phyloP scores from a whole-genome alignment of 2,113 vertebrate genomes.

The Capricornis sumatraensis region DNA sequence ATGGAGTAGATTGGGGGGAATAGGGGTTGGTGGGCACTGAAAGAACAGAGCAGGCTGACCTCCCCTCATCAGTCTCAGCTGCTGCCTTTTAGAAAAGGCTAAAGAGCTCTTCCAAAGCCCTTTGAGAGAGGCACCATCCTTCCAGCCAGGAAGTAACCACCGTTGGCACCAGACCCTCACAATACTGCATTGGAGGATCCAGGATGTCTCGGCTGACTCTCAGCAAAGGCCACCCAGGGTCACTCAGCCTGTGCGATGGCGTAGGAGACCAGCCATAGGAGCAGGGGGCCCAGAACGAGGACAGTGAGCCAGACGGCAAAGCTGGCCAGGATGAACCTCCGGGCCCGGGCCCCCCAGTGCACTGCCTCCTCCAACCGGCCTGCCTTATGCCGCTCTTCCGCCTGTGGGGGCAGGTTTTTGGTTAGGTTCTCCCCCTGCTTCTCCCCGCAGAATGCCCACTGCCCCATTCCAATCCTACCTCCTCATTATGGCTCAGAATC shows the following conservation, averaged over 20 bases:
- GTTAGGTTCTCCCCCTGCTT: slow-evolving; percentile 51
- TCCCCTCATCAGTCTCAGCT: slow-evolving; percentile 37
- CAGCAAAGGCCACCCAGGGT: slow-evolving; percentile 62
- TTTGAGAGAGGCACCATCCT: slow-evolving; percentile 18
- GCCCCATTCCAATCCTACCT: not conserved
- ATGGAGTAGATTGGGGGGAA: not conserved
- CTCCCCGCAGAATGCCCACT: not conserved
- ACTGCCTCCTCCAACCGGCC: slow-evolving; percentile 51
- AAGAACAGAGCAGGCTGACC: slow-evolving; percentile 35
- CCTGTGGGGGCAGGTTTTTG: slow-evolving; percentile 71
- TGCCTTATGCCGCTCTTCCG: slow-evolving; percentile 69
- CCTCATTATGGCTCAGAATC: not conserved
- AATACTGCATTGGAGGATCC: slow-evolving; percentile 22
- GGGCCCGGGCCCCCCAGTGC: slow-evolving; percentile 71
- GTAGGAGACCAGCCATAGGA: slow-evolving; percentile 82
- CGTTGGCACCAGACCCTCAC: slow-evolving; percentile 1
- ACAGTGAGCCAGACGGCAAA: slow-evolving; percentile 75
- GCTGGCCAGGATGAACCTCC: slow-evolving; percentile 73
- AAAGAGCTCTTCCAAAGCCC: slow-evolving; percentile 47
- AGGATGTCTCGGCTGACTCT: slow-evolving; percentile 48
- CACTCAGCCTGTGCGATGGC: slow-evolving; percentile 80
- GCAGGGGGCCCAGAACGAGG: slow-evolving; percentile 63
- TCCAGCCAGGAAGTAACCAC: slow-evolving; percentile 38
- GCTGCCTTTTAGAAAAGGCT: not conserved
- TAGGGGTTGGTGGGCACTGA: not conserved